These are phyloP conservation scores for Genyomyrus donnyi DNA, from an alignment of 2,113 vertebrate species.

Conservation along the genomic window DNA sequence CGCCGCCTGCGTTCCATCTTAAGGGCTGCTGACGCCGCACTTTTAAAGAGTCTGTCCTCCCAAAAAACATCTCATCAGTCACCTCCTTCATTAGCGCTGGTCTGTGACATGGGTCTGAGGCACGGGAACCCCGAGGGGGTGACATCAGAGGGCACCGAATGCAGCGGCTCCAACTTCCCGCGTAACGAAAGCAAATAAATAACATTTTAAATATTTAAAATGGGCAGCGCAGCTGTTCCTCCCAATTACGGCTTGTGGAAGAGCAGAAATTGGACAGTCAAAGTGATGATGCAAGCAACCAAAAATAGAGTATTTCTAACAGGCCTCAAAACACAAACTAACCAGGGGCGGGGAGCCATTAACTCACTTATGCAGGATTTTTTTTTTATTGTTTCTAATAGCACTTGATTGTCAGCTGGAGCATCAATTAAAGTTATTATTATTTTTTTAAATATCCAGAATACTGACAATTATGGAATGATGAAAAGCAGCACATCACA, in stretches of 20 bases:
- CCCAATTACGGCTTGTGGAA: not conserved
- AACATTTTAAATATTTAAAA: constrained; percentile 1
- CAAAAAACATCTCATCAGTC: constrained; percentile 27
- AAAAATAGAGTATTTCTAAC: not conserved
- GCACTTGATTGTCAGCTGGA: not conserved
- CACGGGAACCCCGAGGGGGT: constrained; percentile 25
- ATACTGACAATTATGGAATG: not conserved
- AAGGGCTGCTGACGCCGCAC: not conserved
- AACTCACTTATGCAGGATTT: not conserved
- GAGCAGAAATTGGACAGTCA: not conserved
- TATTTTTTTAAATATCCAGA: not conserved
- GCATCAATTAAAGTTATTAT: not conserved
- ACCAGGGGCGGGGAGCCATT: not conserved
- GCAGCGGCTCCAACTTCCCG: constrained; percentile 30
- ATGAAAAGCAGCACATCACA: not conserved
- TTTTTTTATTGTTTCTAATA: not conserved
- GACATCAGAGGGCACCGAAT: constrained; percentile 34
- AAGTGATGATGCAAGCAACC: not conserved
- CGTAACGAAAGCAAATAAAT: constrained; percentile 17
- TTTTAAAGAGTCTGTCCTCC: constrained; percentile 13
- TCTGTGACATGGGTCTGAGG: constrained; percentile 24
- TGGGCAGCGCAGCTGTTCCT: not conserved
- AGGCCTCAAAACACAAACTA: not conserved
- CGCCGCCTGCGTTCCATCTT: constrained; percentile 17
- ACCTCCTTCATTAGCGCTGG: constrained; percentile 42